Evolutionary conservation across 2,888 invertebrate genomes (phyloP).

Genomic region (Cryptus viduatorius): DNA sequence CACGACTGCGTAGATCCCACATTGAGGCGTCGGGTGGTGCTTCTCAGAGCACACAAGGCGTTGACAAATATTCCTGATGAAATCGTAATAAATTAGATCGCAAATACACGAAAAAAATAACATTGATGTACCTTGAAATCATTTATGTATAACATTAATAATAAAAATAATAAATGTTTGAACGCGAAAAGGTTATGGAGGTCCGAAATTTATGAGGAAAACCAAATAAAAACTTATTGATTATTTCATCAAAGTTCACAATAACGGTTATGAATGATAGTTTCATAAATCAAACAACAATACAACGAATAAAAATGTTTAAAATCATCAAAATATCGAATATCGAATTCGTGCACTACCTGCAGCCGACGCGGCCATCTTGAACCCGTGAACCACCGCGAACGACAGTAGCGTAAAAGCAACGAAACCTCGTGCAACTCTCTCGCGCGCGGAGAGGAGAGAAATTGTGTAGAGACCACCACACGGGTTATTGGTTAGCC

Average conservation of each 20-base stretch:
- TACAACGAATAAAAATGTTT: background rate
- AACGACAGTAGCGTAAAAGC: constrained; percentile 5
- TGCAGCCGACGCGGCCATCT: constrained; percentile 58
- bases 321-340: background rate
- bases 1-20: constrained; percentile 51
- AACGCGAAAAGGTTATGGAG: background rate
- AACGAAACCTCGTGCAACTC: constrained; percentile 1
- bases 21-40: constrained; percentile 42
- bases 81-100: background rate
- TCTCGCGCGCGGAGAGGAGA: too few species aligned
- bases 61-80: constrained; percentile 56
- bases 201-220: background rate
- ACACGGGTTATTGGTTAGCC: constrained; percentile 2
- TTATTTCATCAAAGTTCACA: background rate
- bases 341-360: constrained; percentile 30
- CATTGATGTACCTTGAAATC: background rate
- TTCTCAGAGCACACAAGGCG: constrained; percentile 41
- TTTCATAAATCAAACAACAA: background rate
- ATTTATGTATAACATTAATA: background rate
- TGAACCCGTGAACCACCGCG: constrained; percentile 15
- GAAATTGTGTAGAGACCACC: background rate
- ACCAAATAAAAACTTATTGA: background rate
- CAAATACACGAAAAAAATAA: background rate
- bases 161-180: background rate
- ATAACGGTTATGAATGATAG: background rate